Base-by-base conservation (phyloP, 2,113 vertebrate species). In the Heliornis fulica region DNA sequence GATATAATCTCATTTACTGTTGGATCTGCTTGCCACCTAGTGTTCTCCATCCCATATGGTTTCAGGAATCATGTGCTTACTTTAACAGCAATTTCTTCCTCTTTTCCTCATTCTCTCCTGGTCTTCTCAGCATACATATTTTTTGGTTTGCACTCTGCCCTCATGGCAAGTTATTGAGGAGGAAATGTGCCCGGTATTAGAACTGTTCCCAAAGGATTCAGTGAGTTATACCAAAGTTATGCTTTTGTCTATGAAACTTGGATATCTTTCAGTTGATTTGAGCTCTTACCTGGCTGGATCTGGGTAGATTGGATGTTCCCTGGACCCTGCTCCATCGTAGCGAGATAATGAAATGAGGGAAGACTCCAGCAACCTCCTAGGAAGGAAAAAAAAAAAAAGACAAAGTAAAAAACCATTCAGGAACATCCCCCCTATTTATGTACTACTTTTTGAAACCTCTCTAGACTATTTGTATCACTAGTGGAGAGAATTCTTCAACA, bases 241-340 rank as follows among this genome's bases (percentile, higher is more conserved):
- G 51, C 56, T 65, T 78, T 54, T 70, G n/a, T 13, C 79, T 74
- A 22, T 36, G 57, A 77, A 85, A 93, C 20, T 65, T 48, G 26
- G 69, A 60, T 54, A 29, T 14, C 34, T 90, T 81, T 48, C 94
- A 72, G 90, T 71, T 96, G 90, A 92, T 92, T 84, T 97, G 90
- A 72, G 88, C 90, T 94, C 95, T 98, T 98, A 99, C 99, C 99
- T 99, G 97, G 99, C 99, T 80, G 99, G 99, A 96, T 99, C 99
- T 36, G 99, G 99, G 97, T 99, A 99, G 84, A 99, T 99, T 9
- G 99, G 99, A 96, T 99, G 99, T 95, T 99, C 99, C 97, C 99
- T 98, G 75, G 99, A 99, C 95, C 99, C 99, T 56, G 99, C 98
- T 98, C 99, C 98, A 98, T 99, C 99, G 3, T 99, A 99, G 92